Evolutionary conservation across 2,113 vertebrate species (phyloP).

Genomic region (Pagrus major): DNA sequence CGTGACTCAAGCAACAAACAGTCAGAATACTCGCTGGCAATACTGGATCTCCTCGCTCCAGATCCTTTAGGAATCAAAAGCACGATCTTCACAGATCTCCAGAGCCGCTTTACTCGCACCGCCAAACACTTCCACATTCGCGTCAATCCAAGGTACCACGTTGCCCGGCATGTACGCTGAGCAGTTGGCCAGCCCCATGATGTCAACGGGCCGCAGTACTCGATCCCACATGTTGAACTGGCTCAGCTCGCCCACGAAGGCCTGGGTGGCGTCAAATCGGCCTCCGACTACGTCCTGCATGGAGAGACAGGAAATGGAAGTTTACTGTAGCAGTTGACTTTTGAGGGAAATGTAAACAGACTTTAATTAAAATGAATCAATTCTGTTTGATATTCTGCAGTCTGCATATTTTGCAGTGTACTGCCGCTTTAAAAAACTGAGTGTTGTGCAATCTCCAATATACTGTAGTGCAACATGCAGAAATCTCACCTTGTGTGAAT

Average conservation of each 20-base stretch:
- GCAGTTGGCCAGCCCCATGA: slow-evolving; percentile 95
- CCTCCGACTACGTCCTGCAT: slow-evolving; percentile 94
- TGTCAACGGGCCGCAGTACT: slow-evolving; percentile 92
- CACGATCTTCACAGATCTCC: slow-evolving; percentile 95
- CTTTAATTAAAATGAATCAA: slow-evolving; percentile 52
- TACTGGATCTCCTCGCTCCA: not conserved
- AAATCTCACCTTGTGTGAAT: slow-evolving; percentile 49
- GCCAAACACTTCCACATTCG: slow-evolving; percentile 94
- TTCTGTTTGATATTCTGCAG: slow-evolving; percentile 56
- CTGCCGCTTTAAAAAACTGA: slow-evolving; percentile 34
- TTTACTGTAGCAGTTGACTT: slow-evolving; percentile 13
- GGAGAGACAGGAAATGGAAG: slow-evolving; percentile 24
- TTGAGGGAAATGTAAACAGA: slow-evolving; percentile 16
- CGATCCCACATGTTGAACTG: slow-evolving; percentile 99
- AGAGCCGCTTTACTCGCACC: slow-evolving; percentile 93
- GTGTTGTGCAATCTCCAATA: not conserved
- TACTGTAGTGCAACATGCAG: slow-evolving; percentile 51
- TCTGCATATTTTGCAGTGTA: slow-evolving; percentile 7
- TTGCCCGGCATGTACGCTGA: slow-evolving; percentile 98
- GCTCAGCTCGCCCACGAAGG: slow-evolving; percentile 97
- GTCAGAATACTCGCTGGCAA: slow-evolving; percentile 41
- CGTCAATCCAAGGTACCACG: slow-evolving; percentile 96
- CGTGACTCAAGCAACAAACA: slow-evolving; percentile 55
- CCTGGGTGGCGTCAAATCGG: slow-evolving; percentile 97
- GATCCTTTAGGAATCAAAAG: slow-evolving; percentile 91